Base-by-base conservation (phyloP, 2,888 invertebrate genomes). In the Drosophila mayaguana region DNA sequence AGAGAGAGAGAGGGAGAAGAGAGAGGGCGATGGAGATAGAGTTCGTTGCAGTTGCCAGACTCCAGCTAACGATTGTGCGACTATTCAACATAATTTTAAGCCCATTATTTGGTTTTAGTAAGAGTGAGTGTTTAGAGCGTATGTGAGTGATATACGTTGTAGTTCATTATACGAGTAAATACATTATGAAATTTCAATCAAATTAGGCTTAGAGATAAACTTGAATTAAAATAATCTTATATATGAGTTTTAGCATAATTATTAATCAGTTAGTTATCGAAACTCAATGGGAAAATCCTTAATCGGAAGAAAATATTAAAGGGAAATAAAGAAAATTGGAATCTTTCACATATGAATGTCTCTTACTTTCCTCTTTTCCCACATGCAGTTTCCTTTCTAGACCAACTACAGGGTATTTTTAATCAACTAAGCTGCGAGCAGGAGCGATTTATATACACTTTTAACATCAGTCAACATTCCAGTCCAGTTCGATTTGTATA, bases 371-470 rank as follows among this genome's bases (percentile, higher is more conserved):
- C 16, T 16, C 16, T 4, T 38, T 43, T 22, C 5, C 9, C 0
- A 3, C 0, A 9, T 18, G 5, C 43, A 8, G 8, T 8, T 8
- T 14, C 36, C 18, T 8, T 18, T 7, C 20, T 0, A 18, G 12
- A 5, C 28, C 43, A 7, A 7, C 16, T 68, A 22, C 22, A 32
- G 55, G 54, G 57, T 46, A 60, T 56, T 42, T 53, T 61, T 46
- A 65, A 63, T 75, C 32, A 68, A 68, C 65, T 66, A 66, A 74
- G 68, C 38, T 81, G 67, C 18, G 60, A 53, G 34, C 28, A 28
- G 12, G 43, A 14, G 14, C 16, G 48, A 55, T 38, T 51, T 45
- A 18, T 20, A n/a, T 32, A n/a, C 14, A 18, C 18, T n/a, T 2
- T n/a, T 12, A 3, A 8, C 20, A 18, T 28, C 20, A 43, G 25